A percentile compares a stretch with the other conserved stretches of the same genome.
phyloP scores from a whole-genome alignment of 2,797 vertebrate species.

The Jordanella pulchra region DNA sequence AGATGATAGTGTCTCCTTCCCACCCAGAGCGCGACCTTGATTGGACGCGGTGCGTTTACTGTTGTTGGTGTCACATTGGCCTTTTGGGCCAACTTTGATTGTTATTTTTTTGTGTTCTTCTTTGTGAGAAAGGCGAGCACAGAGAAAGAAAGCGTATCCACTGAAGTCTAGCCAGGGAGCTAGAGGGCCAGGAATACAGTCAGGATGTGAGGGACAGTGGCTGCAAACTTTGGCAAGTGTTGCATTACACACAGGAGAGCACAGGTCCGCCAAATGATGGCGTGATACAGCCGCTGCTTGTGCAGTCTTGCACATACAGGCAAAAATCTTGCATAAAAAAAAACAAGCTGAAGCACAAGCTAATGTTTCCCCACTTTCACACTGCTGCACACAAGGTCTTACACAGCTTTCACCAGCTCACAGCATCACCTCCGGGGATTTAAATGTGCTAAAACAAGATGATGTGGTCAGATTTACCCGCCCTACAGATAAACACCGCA shows the following conservation, averaged over 20 bases:
- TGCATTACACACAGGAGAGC: slow-evolving; percentile 13
- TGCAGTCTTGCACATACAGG: background rate
- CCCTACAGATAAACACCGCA: slow-evolving; percentile 11
- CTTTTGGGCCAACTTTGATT: slow-evolving; percentile 60
- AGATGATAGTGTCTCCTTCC: slow-evolving; percentile 64
- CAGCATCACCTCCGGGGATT: slow-evolving; percentile 27
- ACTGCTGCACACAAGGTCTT: slow-evolving; percentile 21
- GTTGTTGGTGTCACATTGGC: slow-evolving; percentile 60
- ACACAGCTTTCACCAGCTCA: slow-evolving; percentile 41
- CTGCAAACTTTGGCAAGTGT: slow-evolving; percentile 43
- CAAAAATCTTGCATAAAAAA: slow-evolving; percentile 8
- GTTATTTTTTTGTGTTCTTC: slow-evolving; percentile 22
- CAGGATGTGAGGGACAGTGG: slow-evolving; percentile 23
- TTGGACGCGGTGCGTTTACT: slow-evolving; percentile 37
- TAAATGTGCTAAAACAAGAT: slow-evolving; percentile 30
- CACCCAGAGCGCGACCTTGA: slow-evolving; percentile 64
- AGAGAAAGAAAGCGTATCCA: slow-evolving; percentile 33
- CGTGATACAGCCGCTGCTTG: slow-evolving; percentile 23
- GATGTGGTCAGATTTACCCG: slow-evolving; percentile 31
- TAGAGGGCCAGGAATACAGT: slow-evolving; percentile 44
- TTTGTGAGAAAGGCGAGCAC: slow-evolving; percentile 3
- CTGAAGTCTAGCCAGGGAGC: slow-evolving; percentile 65
- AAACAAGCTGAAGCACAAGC: slow-evolving; percentile 8
- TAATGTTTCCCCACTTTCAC: slow-evolving; percentile 21
- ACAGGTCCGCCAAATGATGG: slow-evolving; percentile 19